phyloP scores from a whole-genome alignment of 1,140 invertebrate genomes.

The Drosophila murphyi region DNA sequence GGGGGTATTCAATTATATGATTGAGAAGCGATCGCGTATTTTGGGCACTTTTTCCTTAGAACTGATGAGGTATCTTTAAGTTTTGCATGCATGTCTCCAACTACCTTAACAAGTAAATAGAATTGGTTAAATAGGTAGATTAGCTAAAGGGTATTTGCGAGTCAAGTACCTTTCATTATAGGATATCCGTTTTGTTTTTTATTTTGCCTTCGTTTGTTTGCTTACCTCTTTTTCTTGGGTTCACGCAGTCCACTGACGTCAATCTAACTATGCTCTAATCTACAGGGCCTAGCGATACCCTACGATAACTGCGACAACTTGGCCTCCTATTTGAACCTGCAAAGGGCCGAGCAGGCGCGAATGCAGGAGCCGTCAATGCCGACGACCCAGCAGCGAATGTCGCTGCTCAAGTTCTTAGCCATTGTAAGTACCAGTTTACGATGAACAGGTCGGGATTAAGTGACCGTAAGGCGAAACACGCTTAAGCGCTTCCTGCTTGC shows the following conservation, averaged over 20 bases:
- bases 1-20: neutral
- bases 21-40: neutral
- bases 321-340: slow-evolving; percentile 75
- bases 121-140: too few relatives aligned
- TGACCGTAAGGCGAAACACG: slow-evolving; percentile 21
- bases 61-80: too few relatives aligned
- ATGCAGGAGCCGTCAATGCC: slow-evolving; percentile 43
- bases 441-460: slow-evolving; percentile 33
- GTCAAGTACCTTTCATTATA: neutral
- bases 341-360: slow-evolving; percentile 63
- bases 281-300: slow-evolving; percentile 59
- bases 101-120: too few relatives aligned
- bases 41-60: too few relatives aligned
- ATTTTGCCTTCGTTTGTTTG: slow-evolving; percentile 9
- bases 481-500: slow-evolving; percentile 59
- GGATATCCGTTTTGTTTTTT: slow-evolving; percentile 4
- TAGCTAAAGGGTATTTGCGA: neutral
- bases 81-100: too few relatives aligned
- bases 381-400: slow-evolving; percentile 84
- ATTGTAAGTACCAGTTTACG: slow-evolving; percentile 86
- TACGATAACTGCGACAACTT: slow-evolving; percentile 76
- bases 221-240: neutral
- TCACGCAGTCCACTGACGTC: slow-evolving; percentile 32
- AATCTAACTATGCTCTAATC: slow-evolving; percentile 34
- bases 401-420: slow-evolving; percentile 87